Percentiles rank a stretch among this genome's conserved stretches.
These are phyloP conservation scores for Nettapus auritus DNA, from an alignment of 2,113 vertebrate genomes.

Conservation along the genomic window DNA sequence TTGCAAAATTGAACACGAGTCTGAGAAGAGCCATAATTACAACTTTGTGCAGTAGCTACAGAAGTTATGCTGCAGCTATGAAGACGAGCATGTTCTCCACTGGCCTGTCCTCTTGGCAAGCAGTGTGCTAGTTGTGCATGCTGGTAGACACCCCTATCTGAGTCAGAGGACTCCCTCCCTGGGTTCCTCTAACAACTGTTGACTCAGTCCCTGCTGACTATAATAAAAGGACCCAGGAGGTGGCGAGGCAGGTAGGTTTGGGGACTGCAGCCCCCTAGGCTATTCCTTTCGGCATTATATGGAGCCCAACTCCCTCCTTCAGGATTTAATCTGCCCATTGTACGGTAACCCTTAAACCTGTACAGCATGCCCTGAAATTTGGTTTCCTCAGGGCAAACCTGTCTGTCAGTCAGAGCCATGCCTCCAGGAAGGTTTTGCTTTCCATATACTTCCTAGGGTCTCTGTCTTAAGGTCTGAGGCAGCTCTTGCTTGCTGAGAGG, in stretches of 20 bases:
- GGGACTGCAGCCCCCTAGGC: neutral
- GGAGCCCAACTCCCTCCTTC: neutral
- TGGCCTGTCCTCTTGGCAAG: neutral
- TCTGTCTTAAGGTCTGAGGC: neutral
- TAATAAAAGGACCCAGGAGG: neutral
- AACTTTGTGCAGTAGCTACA: neutral
- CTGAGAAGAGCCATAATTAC: neutral
- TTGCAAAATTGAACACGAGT: neutral
- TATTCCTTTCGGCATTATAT: rapidly evolving
- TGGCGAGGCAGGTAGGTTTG: neutral
- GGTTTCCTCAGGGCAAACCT: neutral
- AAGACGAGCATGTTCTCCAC: neutral
- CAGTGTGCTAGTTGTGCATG: neutral
- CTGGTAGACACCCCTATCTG: neutral
- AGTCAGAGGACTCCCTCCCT: neutral
- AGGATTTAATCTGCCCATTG: neutral
- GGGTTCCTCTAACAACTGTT: neutral
- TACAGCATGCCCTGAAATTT: neutral
- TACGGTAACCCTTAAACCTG: neutral
- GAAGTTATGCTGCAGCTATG: neutral
- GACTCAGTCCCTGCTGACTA: neutral
- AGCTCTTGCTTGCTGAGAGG: neutral
- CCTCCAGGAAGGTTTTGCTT: neutral
- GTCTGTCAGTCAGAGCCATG: neutral
- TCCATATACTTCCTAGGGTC: neutral